Conservation (phyloP, 2,888 invertebrate genomes). For the Limnephilus rhombicus region DNA sequence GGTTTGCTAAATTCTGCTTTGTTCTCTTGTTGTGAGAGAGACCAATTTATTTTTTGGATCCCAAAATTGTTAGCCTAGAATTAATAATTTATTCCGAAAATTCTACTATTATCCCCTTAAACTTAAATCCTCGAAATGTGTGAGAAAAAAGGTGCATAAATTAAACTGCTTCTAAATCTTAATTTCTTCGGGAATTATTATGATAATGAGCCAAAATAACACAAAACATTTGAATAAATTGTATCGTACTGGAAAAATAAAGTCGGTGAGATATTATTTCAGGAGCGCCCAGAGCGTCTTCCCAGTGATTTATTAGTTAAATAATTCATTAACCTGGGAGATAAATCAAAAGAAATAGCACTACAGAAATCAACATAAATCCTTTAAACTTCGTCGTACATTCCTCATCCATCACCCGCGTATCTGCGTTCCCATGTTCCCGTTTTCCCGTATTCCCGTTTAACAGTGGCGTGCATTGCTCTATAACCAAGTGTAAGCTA, state of each 20-base stretch:
- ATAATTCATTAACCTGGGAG: neutral
- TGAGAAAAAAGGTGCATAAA: neutral
- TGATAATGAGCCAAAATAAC: neutral
- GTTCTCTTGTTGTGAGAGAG: neutral
- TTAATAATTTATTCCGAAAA: neutral
- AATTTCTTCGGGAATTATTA: neutral
- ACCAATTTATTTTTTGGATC: neutral
- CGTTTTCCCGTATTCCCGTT: neutral
- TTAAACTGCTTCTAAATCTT: neutral
- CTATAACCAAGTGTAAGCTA: no score
- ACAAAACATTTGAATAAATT: neutral
- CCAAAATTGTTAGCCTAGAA: neutral
- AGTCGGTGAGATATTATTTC: neutral
- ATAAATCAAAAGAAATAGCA: neutral
- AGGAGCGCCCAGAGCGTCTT: neutral
- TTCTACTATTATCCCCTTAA: rapidly evolving
- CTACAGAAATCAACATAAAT: neutral
- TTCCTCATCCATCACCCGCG: neutral
- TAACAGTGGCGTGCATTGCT: no score
- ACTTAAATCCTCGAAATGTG: neutral
- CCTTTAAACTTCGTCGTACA: neutral
- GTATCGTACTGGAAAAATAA: neutral
- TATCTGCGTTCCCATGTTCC: neutral
- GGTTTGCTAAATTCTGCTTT: no score
- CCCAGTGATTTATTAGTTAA: neutral